Evolutionary conservation across 2,888 invertebrate species (phyloP), one percentile per base, ranked within the genome.

Genomic region (Panzeria rudis): DNA sequence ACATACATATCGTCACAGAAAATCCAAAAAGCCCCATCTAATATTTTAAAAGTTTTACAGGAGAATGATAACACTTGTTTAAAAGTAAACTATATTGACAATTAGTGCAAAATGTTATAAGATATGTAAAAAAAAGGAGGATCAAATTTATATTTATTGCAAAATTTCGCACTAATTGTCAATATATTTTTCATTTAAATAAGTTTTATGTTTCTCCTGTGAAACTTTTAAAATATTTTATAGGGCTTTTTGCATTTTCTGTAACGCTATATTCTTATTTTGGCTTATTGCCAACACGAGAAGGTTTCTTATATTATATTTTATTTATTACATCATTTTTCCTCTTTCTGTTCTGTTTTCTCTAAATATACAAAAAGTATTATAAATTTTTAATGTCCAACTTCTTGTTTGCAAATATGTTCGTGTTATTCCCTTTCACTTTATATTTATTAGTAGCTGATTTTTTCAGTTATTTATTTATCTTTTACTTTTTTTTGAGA

Each of bases 251-350:
- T n/a, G n/a, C n/a, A n/a, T n/a, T n/a, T n/a, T 29, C 29, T 4
- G 29, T 4, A 2, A 29, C 5, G 5, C 29, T 29, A 4, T 69
- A 38, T 25, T 17, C 23, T 15, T 52, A 89, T 91, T 91, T 89
- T 89, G 89, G 89, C 87, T 83, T 84, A 84, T 86, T 88, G 89
- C 89, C 89, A 89, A 82, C 73, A 71, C 50, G 41, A 76, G 59
- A 7, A 75, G 73, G 66, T 86, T 83, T 61, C 64, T 72, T 69
- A 62, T 75, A 54, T 81, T 56, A 25, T 79, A 71, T 62, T 66
- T 64, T 38, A 68, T 69, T 69, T 81, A 81, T 81, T 61, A 47
- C 52, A 44, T 41, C 2, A 56, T 50, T 56, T 44, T 71, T 23
- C 47, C 35, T 9, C 13, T 4, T 68, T 73, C 32, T 41, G 11